Base-by-base conservation (phyloP, 2,113 vertebrate genomes). In the Varanus salvator region DNA sequence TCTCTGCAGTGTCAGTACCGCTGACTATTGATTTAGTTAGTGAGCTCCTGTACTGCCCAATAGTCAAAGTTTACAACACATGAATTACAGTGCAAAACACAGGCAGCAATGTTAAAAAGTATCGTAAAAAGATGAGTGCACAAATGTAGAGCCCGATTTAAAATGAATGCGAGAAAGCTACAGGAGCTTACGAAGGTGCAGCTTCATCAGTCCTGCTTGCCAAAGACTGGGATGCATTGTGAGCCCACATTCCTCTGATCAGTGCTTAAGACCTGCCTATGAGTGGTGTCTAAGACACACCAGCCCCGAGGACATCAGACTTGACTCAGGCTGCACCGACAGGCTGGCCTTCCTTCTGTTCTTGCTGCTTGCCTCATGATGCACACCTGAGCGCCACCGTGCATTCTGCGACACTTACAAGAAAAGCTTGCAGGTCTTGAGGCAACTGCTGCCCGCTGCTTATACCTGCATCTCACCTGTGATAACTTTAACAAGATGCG, bases 321-420 rank as follows among this genome's bases (percentile, higher is more conserved):
- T 91, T 91, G 91, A 94, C 85, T 91, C 87, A 80, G 91, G 72
- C 48, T 93, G 90, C 74, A 96, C 89, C 95, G 94, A 93, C 88
- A 19, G 90, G 87, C 88, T 72, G 87, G 96, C 95, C 91, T 95
- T 95, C 85, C 66, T 95, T 88, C 91, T 89, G 91, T 96, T 96
- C 94, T 87, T 90, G 27, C 84, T 94, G 88, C 92, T 72, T 89
- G 92, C 96, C 93, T 95, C 97, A 96, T 93, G 95, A 95, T 94
- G 89, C 94, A 90, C 92, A 90, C 92, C 93, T 95, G 93, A 96
- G 88, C 85, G 87, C 90, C 27, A 1, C 80, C 92, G 87, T 94
- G 84, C 94, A 69, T 96, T 94, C 93, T 92, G 93, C 95, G 94
- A 95, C 94, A 93, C 92, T 95, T 97, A 93, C 91, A 91, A 93